A percentile compares a stretch with the other conserved stretches of the same genome.
Evolutionary conservation across 2,888 invertebrate species (phyloP).

Genomic region (Clitarchus hookeri): DNA sequence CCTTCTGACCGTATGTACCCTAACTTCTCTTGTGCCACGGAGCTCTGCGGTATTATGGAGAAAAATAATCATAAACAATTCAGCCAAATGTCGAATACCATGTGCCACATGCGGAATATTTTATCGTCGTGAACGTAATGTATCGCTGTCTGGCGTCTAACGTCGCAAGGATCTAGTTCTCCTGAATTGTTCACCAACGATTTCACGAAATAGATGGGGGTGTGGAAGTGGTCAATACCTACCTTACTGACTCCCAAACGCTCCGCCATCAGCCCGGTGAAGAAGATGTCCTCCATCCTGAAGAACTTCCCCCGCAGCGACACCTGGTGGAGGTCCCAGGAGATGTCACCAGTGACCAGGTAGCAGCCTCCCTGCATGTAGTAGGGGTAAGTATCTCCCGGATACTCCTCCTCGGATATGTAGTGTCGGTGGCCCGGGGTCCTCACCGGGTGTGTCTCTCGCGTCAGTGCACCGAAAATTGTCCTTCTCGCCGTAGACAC

Average conservation of each 20-base stretch:
- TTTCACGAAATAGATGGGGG: background rate
- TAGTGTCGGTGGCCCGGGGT: slow-evolving; percentile 87
- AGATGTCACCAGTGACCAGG: slow-evolving; percentile 74
- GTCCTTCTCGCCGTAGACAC: background rate
- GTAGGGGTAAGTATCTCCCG: slow-evolving; percentile 76
- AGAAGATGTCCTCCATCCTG: slow-evolving; percentile 88
- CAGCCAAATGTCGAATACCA: background rate
- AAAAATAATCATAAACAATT: background rate
- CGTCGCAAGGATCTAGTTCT: background rate
- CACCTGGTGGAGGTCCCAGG: slow-evolving; percentile 69
- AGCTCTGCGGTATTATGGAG: too few species aligned
- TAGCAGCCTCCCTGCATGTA: slow-evolving; percentile 96
- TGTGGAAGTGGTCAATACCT: background rate
- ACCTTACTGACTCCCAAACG: background rate
- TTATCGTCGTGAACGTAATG: background rate
- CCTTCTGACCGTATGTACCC: too few species aligned
- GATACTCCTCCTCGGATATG: slow-evolving; percentile 77
- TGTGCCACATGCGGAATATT: background rate
- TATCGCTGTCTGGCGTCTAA: background rate
- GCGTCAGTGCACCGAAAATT: slow-evolving; percentile 60
- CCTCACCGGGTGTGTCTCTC: slow-evolving; percentile 83
- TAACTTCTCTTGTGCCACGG: too few species aligned
- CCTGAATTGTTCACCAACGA: background rate
- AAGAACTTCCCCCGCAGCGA: slow-evolving; percentile 75
- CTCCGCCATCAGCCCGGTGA: slow-evolving; percentile 83